Conservation (phyloP, 2,888 invertebrate genomes). For the Alloplasta piceator region DNA sequence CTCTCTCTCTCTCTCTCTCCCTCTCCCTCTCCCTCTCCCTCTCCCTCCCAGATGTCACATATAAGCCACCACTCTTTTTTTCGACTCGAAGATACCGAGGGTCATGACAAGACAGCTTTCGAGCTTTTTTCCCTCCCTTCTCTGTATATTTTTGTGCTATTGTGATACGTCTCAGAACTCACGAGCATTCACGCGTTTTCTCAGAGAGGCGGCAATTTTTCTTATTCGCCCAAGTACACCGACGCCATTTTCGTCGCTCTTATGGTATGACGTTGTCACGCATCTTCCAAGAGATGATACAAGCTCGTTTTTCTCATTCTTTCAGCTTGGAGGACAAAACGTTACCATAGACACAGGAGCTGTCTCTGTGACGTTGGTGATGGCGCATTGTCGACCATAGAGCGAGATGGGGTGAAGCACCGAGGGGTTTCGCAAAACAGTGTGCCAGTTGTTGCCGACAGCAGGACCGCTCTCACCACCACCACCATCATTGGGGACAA, state of each 20-base stretch:
- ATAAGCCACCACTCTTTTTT: no score
- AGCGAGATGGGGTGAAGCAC: conserved; percentile 38
- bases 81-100: no score
- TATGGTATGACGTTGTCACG: conserved; percentile 1
- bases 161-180: no score
- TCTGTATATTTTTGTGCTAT: no score
- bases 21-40: not conserved
- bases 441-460: conserved; percentile 63
- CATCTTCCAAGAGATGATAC: conserved; percentile 1
- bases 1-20: not conserved
- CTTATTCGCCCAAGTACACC: no score
- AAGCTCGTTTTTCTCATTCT: conserved; percentile 10
- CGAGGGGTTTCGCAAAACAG: conserved; percentile 52
- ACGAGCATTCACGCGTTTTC: no score
- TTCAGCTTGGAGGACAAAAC: conserved; percentile 20
- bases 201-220: no score
- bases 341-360: conserved; percentile 8
- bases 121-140: no score
- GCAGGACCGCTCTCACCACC: conserved; percentile 50
- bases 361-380: conserved; percentile 26
- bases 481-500: conserved; percentile 8
- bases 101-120: no score
- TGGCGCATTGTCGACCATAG: conserved; percentile 35
- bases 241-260: no score
- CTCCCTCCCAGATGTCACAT: not conserved